A percentile compares a stretch with the other conserved stretches of the same genome.
phyloP scores from a whole-genome alignment of 2,113 vertebrate genomes.

The Nipponia nippon region DNA sequence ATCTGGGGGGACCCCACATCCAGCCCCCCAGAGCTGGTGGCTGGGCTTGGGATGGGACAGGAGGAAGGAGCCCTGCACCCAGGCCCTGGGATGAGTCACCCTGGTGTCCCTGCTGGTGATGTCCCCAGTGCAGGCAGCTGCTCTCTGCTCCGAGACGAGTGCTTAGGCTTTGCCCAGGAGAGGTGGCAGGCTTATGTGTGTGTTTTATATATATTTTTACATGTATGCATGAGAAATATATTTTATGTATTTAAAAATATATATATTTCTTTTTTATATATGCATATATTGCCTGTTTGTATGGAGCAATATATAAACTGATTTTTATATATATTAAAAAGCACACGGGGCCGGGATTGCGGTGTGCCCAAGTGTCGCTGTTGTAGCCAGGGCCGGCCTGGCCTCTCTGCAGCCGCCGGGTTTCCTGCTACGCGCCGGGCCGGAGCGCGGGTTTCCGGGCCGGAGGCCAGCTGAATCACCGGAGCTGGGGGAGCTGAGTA shows the following conservation, averaged over 20 bases:
- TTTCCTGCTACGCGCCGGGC: not conserved
- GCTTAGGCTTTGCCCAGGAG: not conserved
- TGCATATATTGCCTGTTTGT: not conserved
- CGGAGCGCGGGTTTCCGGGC: not conserved
- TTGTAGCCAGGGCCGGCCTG: not conserved
- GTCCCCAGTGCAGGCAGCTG: not conserved
- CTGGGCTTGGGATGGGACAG: rapidly evolving
- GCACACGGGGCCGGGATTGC: rapidly evolving
- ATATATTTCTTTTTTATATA: too few species aligned
- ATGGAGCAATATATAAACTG: not conserved
- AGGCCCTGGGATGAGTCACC: not conserved
- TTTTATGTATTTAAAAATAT: not conserved
- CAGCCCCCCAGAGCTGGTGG: not conserved
- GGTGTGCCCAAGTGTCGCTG: rapidly evolving
- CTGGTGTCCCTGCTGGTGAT: rapidly evolving
- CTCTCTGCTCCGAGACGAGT: not conserved
- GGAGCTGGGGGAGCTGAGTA: not conserved
- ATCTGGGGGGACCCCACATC: not conserved
- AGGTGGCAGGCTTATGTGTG: not conserved
- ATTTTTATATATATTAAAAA: not conserved
- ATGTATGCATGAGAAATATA: not conserved
- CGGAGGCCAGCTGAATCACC: conserved; percentile 11
- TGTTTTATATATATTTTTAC: not conserved
- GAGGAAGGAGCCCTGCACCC: not conserved
- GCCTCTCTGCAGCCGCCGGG: not conserved